Percentiles rank a stretch among this genome's conserved stretches.
Conservation (phyloP, 2,113 vertebrate species). For the Trematocara marginatum region DNA sequence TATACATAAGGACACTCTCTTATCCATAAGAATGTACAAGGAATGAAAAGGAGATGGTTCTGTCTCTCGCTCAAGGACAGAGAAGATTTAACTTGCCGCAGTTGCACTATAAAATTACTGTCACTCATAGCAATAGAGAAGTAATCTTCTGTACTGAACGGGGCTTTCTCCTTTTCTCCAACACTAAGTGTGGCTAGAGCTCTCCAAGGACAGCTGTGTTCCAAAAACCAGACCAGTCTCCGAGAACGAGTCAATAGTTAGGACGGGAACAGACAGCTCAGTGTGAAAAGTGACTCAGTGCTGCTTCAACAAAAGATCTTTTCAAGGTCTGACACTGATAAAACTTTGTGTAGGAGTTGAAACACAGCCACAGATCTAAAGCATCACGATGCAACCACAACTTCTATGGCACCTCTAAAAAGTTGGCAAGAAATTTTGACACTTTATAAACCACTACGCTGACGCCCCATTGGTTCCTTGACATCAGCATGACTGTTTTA, state of each 20-base stretch:
- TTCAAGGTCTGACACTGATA: conserved; percentile 6
- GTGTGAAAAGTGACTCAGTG: conserved; percentile 39
- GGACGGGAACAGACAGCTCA: conserved; percentile 3
- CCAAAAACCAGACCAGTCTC: background rate
- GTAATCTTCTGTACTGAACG: background rate
- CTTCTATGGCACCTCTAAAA: background rate
- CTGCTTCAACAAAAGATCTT: conserved; percentile 10
- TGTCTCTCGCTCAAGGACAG: background rate
- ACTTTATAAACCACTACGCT: background rate
- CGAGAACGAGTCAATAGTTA: background rate
- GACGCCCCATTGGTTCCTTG: background rate
- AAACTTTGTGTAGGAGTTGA: conserved; percentile 26
- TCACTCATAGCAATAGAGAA: background rate
- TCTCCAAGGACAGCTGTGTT: conserved; percentile 16
- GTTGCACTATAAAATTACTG: background rate
- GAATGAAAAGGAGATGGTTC: background rate
- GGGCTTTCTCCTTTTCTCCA: background rate
- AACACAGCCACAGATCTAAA: background rate
- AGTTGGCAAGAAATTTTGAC: background rate
- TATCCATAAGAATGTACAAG: background rate
- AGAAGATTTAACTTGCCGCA: background rate
- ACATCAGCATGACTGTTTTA: background rate
- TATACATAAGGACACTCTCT: background rate
- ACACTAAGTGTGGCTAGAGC: background rate
- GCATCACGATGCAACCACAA: background rate